Conservation (phyloP, 2,797 vertebrate genomes). For the Sebastes cheni region DNA sequence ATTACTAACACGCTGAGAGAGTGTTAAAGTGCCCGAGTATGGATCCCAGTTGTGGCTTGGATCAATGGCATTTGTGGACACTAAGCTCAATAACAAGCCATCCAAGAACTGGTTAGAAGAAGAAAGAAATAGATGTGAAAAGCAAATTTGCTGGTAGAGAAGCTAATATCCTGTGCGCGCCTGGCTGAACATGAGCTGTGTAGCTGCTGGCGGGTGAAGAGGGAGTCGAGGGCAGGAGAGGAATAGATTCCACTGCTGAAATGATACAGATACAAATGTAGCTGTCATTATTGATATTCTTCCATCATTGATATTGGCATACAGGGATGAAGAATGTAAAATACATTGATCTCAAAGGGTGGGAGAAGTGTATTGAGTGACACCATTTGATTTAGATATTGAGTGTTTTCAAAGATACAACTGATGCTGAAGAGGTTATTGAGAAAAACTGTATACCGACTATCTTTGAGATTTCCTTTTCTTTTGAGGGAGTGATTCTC, state of each 20-base stretch:
- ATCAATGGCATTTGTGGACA: constrained; percentile 99
- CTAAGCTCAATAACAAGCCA: constrained; percentile 99
- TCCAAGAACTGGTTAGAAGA: constrained; percentile 89
- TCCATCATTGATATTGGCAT: constrained; percentile 84
- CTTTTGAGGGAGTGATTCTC: constrained; percentile 35
- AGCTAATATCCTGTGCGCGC: constrained; percentile 92
- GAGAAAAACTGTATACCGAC: constrained; percentile 36
- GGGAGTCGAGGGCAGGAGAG: constrained; percentile 66
- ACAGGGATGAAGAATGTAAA: constrained; percentile 75
- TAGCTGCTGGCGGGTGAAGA: constrained; percentile 70
- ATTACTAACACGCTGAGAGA: constrained; percentile 96
- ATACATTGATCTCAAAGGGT: constrained; percentile 76
- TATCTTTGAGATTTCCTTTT: constrained; percentile 41
- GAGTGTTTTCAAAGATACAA: constrained; percentile 62
- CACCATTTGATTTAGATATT: constrained; percentile 73
- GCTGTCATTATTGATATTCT: constrained; percentile 81
- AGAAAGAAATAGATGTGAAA: constrained; percentile 99
- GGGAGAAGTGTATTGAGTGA: constrained; percentile 70
- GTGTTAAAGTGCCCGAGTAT: constrained; percentile 96
- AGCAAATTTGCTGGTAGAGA: constrained; percentile 98
- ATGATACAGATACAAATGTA: constrained; percentile 81
- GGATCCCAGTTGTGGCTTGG: constrained; percentile 98
- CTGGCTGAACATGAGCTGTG: constrained; percentile 82
- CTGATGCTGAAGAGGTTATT: constrained; percentile 56
- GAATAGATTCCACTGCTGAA: constrained; percentile 79